A percentile compares a stretch with the other conserved stretches of the same genome.
Evolutionary conservation across 2,113 vertebrate species (phyloP).

Genomic region (Podilymbus podiceps): DNA sequence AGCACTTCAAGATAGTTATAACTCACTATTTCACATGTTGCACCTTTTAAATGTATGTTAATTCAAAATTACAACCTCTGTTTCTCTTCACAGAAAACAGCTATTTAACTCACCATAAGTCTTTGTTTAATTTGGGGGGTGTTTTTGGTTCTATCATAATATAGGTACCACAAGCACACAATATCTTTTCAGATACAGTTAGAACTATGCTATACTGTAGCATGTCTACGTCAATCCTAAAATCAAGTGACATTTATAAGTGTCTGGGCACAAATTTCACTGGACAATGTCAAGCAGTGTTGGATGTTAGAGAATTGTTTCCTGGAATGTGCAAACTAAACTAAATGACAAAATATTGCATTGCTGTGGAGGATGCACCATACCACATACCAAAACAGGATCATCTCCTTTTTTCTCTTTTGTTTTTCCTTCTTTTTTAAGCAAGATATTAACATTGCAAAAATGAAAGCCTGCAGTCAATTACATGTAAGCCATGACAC

Average conservation of each 20-base stretch:
- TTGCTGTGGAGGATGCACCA: not conserved
- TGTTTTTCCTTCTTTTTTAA: too few species aligned
- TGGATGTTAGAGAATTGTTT: not conserved
- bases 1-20: not conserved
- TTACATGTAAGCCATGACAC: not conserved
- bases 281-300: not conserved
- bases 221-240: not conserved
- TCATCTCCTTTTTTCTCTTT: not conserved
- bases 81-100: not conserved
- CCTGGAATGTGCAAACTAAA: not conserved
- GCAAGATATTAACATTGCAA: not conserved
- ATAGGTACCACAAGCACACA: not conserved
- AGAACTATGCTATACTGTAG: not conserved
- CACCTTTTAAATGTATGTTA: not conserved
- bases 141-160: not conserved
- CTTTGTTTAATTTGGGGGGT: not conserved
- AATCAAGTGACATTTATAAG: not conserved
- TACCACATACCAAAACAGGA: fast-evolving
- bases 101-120: not conserved
- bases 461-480: not conserved
- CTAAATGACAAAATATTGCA: not conserved
- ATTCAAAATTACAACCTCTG: not conserved
- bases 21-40: not conserved
- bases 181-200: not conserved
- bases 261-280: not conserved